Evolutionary conservation across 2,797 vertebrate genomes (phyloP), one percentile per base, ranked within the genome.

Genomic region (Varecia variegata): DNA sequence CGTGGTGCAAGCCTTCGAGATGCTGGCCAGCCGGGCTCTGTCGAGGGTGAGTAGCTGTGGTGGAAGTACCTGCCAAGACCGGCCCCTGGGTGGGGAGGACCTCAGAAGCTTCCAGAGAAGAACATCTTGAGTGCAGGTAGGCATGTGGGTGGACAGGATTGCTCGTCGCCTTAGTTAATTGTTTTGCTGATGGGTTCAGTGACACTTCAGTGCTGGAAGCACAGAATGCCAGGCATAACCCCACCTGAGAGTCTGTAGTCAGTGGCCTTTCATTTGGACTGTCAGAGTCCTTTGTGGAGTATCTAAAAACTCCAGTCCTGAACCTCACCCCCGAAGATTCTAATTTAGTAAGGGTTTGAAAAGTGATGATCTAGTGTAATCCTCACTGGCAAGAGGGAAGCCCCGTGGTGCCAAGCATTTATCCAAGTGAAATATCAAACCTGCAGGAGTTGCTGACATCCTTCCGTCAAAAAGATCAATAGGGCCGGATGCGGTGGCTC

Each of bases 1-100:
- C 0, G 98, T 99, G 1, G 98, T 98, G 0, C 98, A 98, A 67
- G 99, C 99, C 60, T 99, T 99, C 0, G 98, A 99, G 97, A 98
- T 97, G 7, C 98, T 99, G 0, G 98, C 98, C 3, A 97, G 98
- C 88, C 98, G 98, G 93, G 99, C 99, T 0, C 87, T 99, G 32
- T 40, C n/a, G 0, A 98, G 98, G 96, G 99, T 99, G 95, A 98
- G 98, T 97, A 10, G 76, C 18, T 3, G 21, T 17, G 54, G 47
- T 1, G 5, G 54, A 20, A 12, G 8, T 8, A 20, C 45, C 4
- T 1, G 20, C 40, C 11, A 10, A 56, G 47, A 21, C 13, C 7
- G n/a, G 21, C 12, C 90, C 23, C 23, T 21, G 60, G 27, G 18
- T 2, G 77, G 56, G 47, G 35, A 47, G 47, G 17, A 15, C 3